Conservation (phyloP, 2,797 vertebrate species). For the Ciconia nigra region DNA sequence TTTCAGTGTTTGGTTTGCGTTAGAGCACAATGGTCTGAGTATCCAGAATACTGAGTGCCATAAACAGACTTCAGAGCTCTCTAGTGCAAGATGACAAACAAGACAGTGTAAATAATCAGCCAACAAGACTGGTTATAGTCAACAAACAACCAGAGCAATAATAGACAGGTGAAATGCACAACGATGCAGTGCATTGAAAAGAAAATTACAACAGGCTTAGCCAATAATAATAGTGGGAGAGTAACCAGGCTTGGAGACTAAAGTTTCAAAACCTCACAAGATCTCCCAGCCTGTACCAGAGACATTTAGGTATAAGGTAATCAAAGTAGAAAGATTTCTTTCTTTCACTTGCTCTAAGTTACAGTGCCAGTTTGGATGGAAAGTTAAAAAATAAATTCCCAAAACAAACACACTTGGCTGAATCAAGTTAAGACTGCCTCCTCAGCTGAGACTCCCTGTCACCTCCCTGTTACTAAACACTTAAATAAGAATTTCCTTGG, state of each 20-base stretch:
- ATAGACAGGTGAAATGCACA: background rate
- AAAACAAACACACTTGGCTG: background rate
- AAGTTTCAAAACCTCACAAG: background rate
- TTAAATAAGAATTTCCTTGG: background rate
- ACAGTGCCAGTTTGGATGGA: background rate
- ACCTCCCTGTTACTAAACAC: background rate
- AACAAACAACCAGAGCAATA: background rate
- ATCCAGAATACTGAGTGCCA: background rate
- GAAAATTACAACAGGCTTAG: background rate
- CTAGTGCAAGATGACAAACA: background rate
- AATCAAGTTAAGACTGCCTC: background rate
- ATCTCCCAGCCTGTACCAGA: background rate
- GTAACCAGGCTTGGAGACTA: background rate
- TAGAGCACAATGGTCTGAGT: background rate
- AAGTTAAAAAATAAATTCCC: background rate
- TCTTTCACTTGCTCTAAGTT: background rate
- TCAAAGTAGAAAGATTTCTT: background rate
- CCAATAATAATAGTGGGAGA: background rate
- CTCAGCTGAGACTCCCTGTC: background rate
- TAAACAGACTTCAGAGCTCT: background rate
- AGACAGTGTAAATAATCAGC: background rate
- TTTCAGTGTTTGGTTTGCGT: background rate
- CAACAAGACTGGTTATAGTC: background rate
- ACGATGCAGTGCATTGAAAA: background rate
- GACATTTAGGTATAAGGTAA: background rate